phyloP scores from a whole-genome alignment of 2,797 vertebrate genomes.

The Tokudaia tokunoshimensis region DNA sequence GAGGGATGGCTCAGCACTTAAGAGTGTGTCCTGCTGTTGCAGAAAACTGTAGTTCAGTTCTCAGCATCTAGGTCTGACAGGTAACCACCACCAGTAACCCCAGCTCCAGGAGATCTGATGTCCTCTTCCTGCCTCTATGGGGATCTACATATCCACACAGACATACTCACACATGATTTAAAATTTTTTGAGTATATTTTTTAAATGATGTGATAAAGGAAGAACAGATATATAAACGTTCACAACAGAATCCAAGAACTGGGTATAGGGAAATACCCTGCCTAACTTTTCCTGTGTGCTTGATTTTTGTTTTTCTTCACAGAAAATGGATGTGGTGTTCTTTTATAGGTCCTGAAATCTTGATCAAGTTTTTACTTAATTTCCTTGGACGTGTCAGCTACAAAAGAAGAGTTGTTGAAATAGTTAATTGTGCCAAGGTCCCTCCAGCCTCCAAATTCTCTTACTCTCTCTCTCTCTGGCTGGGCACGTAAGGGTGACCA shows the following conservation, averaged over 20 bases:
- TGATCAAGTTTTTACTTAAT: not conserved
- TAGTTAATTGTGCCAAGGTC: slow-evolving; percentile 16
- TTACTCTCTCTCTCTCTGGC: slow-evolving; percentile 1
- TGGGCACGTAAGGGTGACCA: slow-evolving; percentile 21
- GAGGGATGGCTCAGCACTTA: not conserved
- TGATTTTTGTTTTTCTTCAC: not conserved
- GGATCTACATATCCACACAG: not conserved
- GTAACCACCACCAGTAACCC: not conserved
- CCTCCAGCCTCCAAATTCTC: slow-evolving; percentile 48
- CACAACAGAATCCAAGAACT: slow-evolving; percentile 5
- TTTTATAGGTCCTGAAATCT: not conserved
- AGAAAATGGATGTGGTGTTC: not conserved
- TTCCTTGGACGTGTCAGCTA: slow-evolving; percentile 18
- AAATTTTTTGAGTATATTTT: not conserved
- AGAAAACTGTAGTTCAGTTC: not conserved
- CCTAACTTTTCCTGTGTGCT: not conserved
- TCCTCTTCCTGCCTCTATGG: not conserved
- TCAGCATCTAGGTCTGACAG: not conserved
- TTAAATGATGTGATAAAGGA: not conserved
- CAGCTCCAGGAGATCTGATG: not conserved
- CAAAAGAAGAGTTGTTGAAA: not conserved
- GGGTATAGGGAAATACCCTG: not conserved
- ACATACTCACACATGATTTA: not conserved
- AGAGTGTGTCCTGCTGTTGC: not conserved
- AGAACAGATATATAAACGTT: not conserved